Evolutionary conservation across 2,113 vertebrate species (phyloP).

Genomic region (Alexandromys fortis): DNA sequence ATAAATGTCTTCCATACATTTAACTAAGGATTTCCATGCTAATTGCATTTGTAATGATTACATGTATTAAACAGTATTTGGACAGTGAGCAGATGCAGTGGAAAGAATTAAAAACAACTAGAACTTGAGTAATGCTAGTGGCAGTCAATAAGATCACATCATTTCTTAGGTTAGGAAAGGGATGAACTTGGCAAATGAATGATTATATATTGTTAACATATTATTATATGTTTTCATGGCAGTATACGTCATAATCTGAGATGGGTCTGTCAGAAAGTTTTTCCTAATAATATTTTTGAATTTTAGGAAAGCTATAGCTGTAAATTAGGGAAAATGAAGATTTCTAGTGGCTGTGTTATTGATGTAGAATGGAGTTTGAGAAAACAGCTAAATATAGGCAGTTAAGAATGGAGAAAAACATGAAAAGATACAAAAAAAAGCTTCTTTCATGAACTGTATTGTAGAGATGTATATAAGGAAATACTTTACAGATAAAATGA

Average conservation of each 20-base stretch:
- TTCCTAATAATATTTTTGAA: neutral
- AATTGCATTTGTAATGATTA: constrained; percentile 31
- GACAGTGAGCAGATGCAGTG: neutral
- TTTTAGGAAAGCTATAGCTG: neutral
- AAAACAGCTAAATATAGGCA: neutral
- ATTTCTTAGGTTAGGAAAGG: neutral
- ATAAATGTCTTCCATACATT: constrained; percentile 10
- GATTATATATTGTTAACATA: neutral
- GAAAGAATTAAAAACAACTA: neutral
- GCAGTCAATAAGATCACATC: neutral
- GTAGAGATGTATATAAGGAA: neutral
- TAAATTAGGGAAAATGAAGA: neutral
- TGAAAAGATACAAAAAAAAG: neutral
- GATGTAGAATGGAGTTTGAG: neutral
- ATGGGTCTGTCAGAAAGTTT: neutral
- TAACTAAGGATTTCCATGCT: neutral
- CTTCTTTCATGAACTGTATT: neutral
- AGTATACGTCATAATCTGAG: neutral
- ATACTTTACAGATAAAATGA: neutral
- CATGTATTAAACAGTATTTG: neutral
- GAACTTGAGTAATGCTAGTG: neutral
- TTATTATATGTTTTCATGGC: neutral
- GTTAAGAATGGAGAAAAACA: neutral
- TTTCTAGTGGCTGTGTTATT: neutral
- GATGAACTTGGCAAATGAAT: neutral